These are phyloP conservation scores for Bombus polaris DNA, from an alignment of 1,140 invertebrate genomes.

Conservation along the genomic window DNA sequence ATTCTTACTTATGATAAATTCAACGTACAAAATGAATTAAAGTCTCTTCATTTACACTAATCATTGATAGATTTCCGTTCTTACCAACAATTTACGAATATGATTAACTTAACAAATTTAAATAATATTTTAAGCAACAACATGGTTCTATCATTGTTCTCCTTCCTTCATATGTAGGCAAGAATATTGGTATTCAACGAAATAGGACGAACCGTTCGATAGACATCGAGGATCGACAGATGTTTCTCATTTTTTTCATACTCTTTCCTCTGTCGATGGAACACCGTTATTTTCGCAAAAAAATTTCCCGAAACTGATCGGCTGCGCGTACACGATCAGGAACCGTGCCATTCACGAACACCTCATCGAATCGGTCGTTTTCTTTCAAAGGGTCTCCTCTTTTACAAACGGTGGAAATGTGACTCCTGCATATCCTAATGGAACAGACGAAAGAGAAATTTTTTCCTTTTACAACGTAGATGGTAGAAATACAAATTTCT, in stretches of 20 bases:
- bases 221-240: conserved; percentile 79
- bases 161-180: not conserved
- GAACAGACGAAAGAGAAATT: not conserved
- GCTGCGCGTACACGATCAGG: conserved; percentile 51
- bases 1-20: no score
- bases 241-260: conserved; percentile 77
- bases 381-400: conserved; percentile 39
- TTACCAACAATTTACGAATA: not conserved
- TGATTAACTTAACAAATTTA: not conserved
- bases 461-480: not conserved
- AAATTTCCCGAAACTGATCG: conserved; percentile 75
- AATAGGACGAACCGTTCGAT: conserved; percentile 73
- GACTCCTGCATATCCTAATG: not conserved
- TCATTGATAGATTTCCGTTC: not conserved
- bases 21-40: no score
- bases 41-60: no score
- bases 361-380: conserved; percentile 56
- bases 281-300: conserved; percentile 79
- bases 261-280: conserved; percentile 67
- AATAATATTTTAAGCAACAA: not conserved
- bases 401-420: conserved; percentile 41
- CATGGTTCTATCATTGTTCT: not conserved
- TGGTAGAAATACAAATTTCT: not conserved
- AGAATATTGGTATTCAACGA: conserved; percentile 24
- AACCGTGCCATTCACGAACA: conserved; percentile 48